Conservation (phyloP, 2,888 invertebrate species). For the Pinctada fucata region DNA sequence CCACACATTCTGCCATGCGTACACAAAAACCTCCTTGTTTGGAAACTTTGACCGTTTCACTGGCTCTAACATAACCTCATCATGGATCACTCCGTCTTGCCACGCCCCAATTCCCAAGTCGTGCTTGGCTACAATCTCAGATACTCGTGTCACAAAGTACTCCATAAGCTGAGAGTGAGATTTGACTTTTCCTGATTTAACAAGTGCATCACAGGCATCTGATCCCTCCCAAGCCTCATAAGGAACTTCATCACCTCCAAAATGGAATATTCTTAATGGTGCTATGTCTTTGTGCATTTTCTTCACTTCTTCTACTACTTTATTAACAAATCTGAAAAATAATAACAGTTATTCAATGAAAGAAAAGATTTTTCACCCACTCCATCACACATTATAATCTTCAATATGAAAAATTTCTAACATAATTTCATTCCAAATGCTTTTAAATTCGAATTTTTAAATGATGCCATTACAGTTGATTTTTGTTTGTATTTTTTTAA, state of each 20-base stretch:
- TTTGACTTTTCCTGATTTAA: slow-evolving; percentile 50
- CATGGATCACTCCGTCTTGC: slow-evolving; percentile 63
- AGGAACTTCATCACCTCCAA: slow-evolving; percentile 73
- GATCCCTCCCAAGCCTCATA: slow-evolving; percentile 68
- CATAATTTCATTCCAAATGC: too few relatives aligned
- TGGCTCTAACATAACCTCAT: slow-evolving; percentile 47
- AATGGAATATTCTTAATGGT: slow-evolving; percentile 66
- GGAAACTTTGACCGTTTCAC: slow-evolving; percentile 52
- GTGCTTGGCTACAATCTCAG: slow-evolving; percentile 54
- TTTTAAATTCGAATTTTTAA: too few relatives aligned
- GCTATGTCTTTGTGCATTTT: slow-evolving; percentile 61
- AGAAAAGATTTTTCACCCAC: too few relatives aligned
- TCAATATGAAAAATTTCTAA: too few relatives aligned
- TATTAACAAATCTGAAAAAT: slow-evolving; percentile 59
- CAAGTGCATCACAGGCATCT: slow-evolving; percentile 59
- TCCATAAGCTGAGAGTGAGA: slow-evolving; percentile 57
- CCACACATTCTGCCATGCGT: slow-evolving; percentile 75
- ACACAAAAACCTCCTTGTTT: slow-evolving; percentile 59
- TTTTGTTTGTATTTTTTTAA: too few relatives aligned
- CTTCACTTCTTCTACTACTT: slow-evolving; percentile 64
- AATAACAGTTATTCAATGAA: too few relatives aligned
- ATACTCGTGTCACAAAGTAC: slow-evolving; percentile 62
- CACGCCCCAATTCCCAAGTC: slow-evolving; percentile 58
- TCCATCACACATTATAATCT: too few relatives aligned
- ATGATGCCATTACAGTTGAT: too few relatives aligned